Base-by-base conservation (phyloP, 2,113 vertebrate species). In the Mesembrinibis cayennensis region DNA sequence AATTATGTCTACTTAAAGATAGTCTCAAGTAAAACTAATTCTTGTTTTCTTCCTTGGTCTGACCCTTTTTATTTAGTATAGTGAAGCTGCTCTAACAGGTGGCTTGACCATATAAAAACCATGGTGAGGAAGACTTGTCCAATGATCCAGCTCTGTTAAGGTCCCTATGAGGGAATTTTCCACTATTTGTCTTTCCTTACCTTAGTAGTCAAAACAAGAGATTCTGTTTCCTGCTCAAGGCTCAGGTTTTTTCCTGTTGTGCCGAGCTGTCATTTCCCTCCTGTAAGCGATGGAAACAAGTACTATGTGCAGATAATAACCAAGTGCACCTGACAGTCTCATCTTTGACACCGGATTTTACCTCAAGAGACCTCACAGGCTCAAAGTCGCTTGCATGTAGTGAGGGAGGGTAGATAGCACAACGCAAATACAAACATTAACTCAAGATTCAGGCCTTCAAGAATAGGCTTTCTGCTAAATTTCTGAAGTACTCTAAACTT, bases 181-280 rank as follows among this genome's bases (percentile, higher is more conserved):
- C 98, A 97, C 55, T 63, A 47, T 94, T 97, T 97, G 73, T 95
- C 94, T 97, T 93, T 74, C 80, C 36, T 96, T 96, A 97, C 89
- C 77, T 97, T 96, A 95, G 81, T 92, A 93, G 81, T 55, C 32
- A 97, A 96, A 97, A 97, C 96, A 95, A 91, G 85, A 89, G 70
- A 65, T 89, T 93, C 90, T 96, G 89, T 97, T 98, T 97, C 97
- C 97, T 97, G 93, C 83, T 81, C 52, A 52, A 22, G 63, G 79
- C 93, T 90, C 95, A 95, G 88, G 78, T 97, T 98, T 97, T 97
- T 98, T 97, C 97, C 97, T 96, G 85, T 97, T 92, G 59, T 70
- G 62, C 93, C 32, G 91, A 72, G 55, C 49, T 97, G 93, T 94
- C 70, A 62, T 96, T 97, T 96, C 96, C 97, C 53, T 79, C 88